Percentiles rank a stretch among this genome's conserved stretches.
Conservation (phyloP, 2,888 invertebrate species). For the Taphrorychus bicolor region DNA sequence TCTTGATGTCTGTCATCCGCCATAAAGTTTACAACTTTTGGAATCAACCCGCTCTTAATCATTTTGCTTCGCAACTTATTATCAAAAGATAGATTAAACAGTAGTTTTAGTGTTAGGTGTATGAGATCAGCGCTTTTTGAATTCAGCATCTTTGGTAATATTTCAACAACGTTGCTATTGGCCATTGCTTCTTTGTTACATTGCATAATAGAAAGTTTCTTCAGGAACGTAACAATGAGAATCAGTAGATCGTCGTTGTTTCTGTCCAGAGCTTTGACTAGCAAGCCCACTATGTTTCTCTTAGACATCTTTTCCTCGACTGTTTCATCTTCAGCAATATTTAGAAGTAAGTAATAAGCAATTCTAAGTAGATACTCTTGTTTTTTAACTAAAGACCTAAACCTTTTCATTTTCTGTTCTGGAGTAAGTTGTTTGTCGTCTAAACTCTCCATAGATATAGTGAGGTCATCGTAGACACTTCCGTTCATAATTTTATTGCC, state of each 20-base stretch:
- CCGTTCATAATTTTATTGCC: slow-evolving; percentile 63
- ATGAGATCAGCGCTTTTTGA: slow-evolving; percentile 70
- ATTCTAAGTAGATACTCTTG: slow-evolving; percentile 93
- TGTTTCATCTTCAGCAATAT: slow-evolving; percentile 93
- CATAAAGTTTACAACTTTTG: slow-evolving; percentile 87
- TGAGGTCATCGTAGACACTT: slow-evolving; percentile 70
- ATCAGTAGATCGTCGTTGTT: slow-evolving; percentile 89
- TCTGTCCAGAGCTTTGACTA: slow-evolving; percentile 88
- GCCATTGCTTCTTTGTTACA: slow-evolving; percentile 96
- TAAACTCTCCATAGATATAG: slow-evolving; percentile 58
- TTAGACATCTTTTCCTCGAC: slow-evolving; percentile 98
- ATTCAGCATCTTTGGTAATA: slow-evolving; percentile 80
- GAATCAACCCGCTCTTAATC: slow-evolving; percentile 86
- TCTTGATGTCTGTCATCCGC: slow-evolving; percentile 83
- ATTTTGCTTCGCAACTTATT: slow-evolving; percentile 85
- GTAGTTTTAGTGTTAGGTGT: slow-evolving; percentile 83
- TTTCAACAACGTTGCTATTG: slow-evolving; percentile 80
- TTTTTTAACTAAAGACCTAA: slow-evolving; percentile 88
- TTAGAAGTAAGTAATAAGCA: slow-evolving; percentile 90
- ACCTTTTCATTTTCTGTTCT: slow-evolving; percentile 68
- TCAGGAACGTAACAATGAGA: slow-evolving; percentile 90
- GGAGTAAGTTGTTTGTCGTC: slow-evolving; percentile 57
- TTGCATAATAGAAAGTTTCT: slow-evolving; percentile 91
- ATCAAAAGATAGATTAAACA: slow-evolving; percentile 97
- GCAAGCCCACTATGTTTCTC: slow-evolving; percentile 86